Evolutionary conservation across 2,797 vertebrate species (phyloP).

Genomic region (Hippocampus kuda): DNA sequence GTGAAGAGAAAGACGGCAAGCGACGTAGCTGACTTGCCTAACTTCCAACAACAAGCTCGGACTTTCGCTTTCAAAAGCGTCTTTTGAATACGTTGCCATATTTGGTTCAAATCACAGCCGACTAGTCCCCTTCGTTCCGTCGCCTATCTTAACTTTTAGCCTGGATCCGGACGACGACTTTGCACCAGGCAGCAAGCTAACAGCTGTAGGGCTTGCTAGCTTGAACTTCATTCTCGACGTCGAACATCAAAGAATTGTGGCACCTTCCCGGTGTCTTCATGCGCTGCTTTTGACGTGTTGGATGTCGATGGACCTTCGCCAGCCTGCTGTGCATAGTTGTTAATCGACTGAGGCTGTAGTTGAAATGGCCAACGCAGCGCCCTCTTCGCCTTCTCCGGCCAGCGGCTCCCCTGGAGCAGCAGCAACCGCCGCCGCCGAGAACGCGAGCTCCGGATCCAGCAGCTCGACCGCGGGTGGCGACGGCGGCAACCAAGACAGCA

Average conservation of each 20-base stretch:
- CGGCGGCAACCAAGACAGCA: conserved; percentile 80
- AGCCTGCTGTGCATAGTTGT: conserved; percentile 5
- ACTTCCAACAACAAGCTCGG: conserved; percentile 11
- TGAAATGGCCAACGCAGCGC: conserved; percentile 64
- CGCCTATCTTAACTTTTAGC: conserved; percentile 13
- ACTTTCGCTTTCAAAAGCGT: not conserved
- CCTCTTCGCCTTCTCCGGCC: conserved; percentile 41
- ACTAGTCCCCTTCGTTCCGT: not conserved
- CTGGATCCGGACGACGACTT: not conserved
- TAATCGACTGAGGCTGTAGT: conserved; percentile 10
- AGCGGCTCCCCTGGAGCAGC: conserved; percentile 36
- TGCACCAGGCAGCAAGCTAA: conserved; percentile 14
- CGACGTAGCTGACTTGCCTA: conserved; percentile 34
- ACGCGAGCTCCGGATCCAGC: conserved; percentile 57
- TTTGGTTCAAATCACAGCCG: not conserved
- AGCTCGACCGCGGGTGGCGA: conserved; percentile 71
- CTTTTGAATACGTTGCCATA: not conserved
- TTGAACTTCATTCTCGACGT: not conserved
- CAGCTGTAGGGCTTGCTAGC: not conserved
- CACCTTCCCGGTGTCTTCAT: conserved; percentile 3
- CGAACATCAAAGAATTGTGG: not conserved
- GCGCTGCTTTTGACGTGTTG: conserved; percentile 17
- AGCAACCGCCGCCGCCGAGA: conserved; percentile 54
- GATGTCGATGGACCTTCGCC: conserved; percentile 7
- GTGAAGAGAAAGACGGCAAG: conserved; percentile 3